phyloP scores from a whole-genome alignment of 2,888 invertebrate genomes.

The Argyresthia albistria region DNA sequence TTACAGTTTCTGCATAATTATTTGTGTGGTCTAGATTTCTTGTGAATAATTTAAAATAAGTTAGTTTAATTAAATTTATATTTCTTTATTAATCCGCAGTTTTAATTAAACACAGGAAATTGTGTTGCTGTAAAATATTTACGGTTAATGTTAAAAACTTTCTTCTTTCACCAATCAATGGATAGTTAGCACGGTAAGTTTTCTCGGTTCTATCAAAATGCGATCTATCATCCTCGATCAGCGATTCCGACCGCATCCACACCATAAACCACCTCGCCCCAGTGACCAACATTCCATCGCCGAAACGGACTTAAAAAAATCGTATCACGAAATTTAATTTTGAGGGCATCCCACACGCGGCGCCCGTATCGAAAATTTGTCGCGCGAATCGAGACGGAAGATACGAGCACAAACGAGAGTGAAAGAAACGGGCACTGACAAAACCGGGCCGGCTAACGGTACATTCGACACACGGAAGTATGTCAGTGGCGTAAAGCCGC shows the following conservation, averaged over 20 bases:
- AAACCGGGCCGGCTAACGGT: constrained; percentile 69
- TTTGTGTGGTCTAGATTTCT: not conserved
- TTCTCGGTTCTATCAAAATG: too few relatives aligned
- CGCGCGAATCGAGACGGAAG: constrained; percentile 48
- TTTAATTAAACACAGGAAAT: too few relatives aligned
- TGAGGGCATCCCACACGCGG: constrained; percentile 63
- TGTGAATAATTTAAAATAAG: too few relatives aligned
- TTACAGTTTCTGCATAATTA: not conserved
- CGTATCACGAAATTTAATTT: constrained; percentile 63
- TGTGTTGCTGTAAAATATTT: too few relatives aligned
- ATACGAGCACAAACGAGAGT: constrained; percentile 46
- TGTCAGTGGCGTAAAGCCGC: constrained; percentile 65
- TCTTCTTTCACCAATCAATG: too few relatives aligned
- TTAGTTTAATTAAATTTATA: too few relatives aligned
- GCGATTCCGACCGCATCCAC: constrained; percentile 2
- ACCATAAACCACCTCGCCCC: constrained; percentile 33
- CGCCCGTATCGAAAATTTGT: constrained; percentile 69
- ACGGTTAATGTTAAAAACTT: too few relatives aligned
- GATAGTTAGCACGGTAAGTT: too few relatives aligned
- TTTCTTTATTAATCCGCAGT: too few relatives aligned
- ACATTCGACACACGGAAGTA: constrained; percentile 55
- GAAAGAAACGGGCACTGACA: constrained; percentile 49
- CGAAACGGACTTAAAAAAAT: constrained; percentile 27
- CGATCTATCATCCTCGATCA: not conserved
- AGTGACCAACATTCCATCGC: constrained; percentile 38